A percentile compares a stretch with the other conserved stretches of the same genome.
Evolutionary conservation across 2,797 vertebrate species (phyloP).

Genomic region (Brachyalestes nurse): DNA sequence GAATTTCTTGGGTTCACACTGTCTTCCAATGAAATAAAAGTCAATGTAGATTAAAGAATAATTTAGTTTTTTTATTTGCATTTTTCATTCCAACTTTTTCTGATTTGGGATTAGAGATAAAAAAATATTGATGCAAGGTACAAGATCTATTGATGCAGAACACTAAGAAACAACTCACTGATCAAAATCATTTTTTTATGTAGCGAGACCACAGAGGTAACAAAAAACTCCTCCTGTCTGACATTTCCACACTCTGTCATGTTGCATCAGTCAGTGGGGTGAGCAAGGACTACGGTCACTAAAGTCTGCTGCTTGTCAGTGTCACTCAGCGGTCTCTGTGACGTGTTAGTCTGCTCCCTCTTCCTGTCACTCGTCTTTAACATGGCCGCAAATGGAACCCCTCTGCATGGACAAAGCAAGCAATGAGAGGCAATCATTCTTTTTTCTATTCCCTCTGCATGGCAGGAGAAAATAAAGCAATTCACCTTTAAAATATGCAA

Average conservation of each 20-base stretch:
- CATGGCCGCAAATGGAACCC: slow-evolving; percentile 74
- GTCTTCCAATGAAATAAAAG: no score
- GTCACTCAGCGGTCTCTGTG: slow-evolving; percentile 73
- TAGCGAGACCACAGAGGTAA: slow-evolving; percentile 54
- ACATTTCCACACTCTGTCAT: slow-evolving; percentile 59
- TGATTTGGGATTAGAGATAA: background rate
- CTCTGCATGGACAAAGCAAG: slow-evolving; percentile 16
- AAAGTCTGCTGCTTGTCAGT: slow-evolving; percentile 77
- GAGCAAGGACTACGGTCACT: slow-evolving; percentile 55
- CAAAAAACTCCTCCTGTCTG: slow-evolving; percentile 71
- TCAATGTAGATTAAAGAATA: no score
- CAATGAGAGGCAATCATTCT: slow-evolving; percentile 14
- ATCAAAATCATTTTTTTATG: slow-evolving; percentile 77
- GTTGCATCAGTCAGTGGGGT: slow-evolving; percentile 48
- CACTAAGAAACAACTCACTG: slow-evolving; percentile 75
- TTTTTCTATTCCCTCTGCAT: background rate
- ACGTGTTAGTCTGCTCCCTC: slow-evolving; percentile 73
- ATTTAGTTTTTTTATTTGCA: no score
- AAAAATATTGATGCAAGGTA: background rate
- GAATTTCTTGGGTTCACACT: no score
- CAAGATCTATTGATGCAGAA: slow-evolving; percentile 42
- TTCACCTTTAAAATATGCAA: background rate
- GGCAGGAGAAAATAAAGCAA: slow-evolving; percentile 3
- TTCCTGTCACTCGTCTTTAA: slow-evolving; percentile 71
- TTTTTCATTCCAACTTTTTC: no score